These are phyloP conservation scores for Parauchenoglanis ngamensis DNA, from an alignment of 2,797 vertebrate species.

Conservation along the genomic window DNA sequence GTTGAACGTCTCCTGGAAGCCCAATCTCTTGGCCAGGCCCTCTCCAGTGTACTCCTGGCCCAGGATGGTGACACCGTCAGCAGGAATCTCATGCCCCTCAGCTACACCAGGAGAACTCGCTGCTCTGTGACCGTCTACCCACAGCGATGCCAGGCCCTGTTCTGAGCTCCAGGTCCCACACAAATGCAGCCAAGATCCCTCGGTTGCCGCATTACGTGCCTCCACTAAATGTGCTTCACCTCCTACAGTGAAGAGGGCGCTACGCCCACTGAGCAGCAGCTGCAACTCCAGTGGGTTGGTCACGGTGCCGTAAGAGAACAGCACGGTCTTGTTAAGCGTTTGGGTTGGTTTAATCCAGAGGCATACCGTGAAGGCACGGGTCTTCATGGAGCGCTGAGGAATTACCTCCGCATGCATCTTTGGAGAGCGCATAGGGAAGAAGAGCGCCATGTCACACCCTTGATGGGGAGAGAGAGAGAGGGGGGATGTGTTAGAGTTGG, in stretches of 20 bases:
- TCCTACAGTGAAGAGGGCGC: constrained; percentile 77
- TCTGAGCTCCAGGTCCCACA: constrained; percentile 86
- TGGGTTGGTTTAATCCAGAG: constrained; percentile 88
- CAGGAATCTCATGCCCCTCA: constrained; percentile 74
- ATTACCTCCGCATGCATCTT: constrained; percentile 84
- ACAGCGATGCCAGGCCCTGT: constrained; percentile 79
- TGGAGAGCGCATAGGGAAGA: constrained; percentile 94
- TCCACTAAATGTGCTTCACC: constrained; percentile 77
- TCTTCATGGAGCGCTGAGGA: constrained; percentile 70
- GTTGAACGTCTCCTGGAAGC: constrained; percentile 75
- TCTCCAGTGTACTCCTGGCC: constrained; percentile 81
- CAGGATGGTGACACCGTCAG: constrained; percentile 83
- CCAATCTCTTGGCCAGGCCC: constrained; percentile 40
- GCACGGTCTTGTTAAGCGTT: constrained; percentile 83
- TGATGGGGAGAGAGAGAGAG: constrained; percentile 36
- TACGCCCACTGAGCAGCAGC: constrained; percentile 78
- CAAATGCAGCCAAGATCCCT: constrained; percentile 82
- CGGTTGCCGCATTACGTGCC: constrained; percentile 60
- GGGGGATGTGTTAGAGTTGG: constrained; percentile 6
- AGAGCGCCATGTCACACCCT: constrained; percentile 89
- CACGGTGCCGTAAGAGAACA: constrained; percentile 89
- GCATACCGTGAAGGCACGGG: constrained; percentile 84
- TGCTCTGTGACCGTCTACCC: constrained; percentile 76
- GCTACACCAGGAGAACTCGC: constrained; percentile 71
- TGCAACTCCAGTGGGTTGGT: constrained; percentile 89